Conservation (phyloP, 2,113 vertebrate species). For the Grallaria varia region DNA sequence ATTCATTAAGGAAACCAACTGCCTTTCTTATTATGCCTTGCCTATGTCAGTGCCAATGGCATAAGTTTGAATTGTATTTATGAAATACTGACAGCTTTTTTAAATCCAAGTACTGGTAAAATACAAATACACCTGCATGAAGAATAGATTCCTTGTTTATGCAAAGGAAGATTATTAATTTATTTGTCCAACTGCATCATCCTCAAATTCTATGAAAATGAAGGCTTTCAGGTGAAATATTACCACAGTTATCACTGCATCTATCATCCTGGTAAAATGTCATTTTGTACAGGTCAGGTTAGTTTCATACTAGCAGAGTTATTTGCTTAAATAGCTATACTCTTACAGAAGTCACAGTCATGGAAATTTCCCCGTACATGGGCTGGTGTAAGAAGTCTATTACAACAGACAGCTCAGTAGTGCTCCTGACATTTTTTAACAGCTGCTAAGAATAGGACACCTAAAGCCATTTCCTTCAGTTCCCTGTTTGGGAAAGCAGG, state of each 20-base stretch:
- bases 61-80: background rate
- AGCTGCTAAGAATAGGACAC: slow-evolving; percentile 38
- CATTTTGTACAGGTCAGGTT: background rate
- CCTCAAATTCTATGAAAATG: background rate
- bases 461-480: slow-evolving; percentile 22
- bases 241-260: background rate
- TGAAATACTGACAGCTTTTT: background rate
- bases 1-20: background rate
- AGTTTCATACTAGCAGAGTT: background rate
- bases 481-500: background rate
- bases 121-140: background rate
- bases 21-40: background rate
- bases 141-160: background rate
- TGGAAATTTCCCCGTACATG: background rate
- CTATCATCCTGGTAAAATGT: background rate
- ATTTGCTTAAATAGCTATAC: background rate
- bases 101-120: background rate
- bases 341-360: background rate
- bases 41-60: background rate
- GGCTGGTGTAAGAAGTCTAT: slow-evolving; percentile 20
- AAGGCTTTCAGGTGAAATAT: background rate
- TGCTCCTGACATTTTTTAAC: slow-evolving; percentile 20
- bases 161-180: background rate
- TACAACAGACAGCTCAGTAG: slow-evolving; percentile 6
- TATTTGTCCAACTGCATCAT: background rate